phyloP scores from a whole-genome alignment of 2,113 vertebrate species.

The Callipepla californica region DNA sequence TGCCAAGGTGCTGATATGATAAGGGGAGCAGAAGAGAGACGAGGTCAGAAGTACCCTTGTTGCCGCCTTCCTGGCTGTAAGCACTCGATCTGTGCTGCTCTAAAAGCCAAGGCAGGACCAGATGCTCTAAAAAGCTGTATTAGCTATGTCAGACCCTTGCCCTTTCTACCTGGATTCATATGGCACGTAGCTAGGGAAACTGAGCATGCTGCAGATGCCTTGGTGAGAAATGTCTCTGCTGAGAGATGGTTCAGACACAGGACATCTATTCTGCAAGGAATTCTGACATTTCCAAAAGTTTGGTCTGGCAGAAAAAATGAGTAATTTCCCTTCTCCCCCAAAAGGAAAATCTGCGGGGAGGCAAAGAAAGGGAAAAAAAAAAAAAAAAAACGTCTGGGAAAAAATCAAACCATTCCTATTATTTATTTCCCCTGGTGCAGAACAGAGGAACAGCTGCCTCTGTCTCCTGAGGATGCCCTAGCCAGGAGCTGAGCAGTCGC shows the following conservation, averaged over 20 bases:
- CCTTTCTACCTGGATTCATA: constrained; percentile 29
- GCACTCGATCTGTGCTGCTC: background rate
- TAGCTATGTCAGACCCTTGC: background rate
- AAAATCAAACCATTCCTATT: background rate
- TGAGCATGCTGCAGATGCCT: constrained; percentile 39
- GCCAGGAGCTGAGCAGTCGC: background rate
- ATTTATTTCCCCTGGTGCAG: background rate
- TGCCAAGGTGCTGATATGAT: constrained; percentile 33
- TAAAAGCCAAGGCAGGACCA: constrained; percentile 26
- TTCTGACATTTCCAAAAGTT: constrained; percentile 51
- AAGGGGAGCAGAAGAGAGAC: background rate
- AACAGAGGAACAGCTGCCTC: constrained; percentile 39
- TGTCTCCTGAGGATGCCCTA: constrained; percentile 11
- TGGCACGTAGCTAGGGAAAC: constrained; percentile 56
- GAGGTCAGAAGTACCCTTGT: background rate
- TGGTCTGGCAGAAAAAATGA: background rate
- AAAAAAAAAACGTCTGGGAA: background rate
- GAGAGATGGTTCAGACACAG: background rate
- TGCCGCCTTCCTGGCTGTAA: constrained; percentile 4
- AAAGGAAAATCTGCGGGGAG: constrained; percentile 11
- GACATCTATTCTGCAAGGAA: constrained; percentile 13
- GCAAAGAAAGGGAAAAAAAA: background rate
- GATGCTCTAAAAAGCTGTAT: constrained; percentile 30
- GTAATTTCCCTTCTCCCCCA: background rate
- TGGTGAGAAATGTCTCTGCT: constrained; percentile 29